A percentile compares a stretch with the other conserved stretches of the same genome.
Conservation (phyloP, 1,140 invertebrate species). For the Rhagoletis pomonella region DNA sequence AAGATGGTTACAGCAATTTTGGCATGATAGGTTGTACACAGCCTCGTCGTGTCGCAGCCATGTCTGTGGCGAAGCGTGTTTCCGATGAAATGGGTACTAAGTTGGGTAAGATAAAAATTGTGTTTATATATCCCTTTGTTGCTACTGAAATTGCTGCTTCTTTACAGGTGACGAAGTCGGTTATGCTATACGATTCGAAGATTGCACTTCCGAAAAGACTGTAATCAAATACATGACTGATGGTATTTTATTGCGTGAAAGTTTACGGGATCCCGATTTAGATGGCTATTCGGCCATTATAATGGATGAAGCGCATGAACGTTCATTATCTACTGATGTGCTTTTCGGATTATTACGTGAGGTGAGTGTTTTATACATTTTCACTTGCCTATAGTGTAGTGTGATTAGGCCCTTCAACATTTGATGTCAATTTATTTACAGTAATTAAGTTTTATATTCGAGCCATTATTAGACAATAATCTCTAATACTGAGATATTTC, state of each 20-base stretch:
- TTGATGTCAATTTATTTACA: too few relatives aligned
- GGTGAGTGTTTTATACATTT: slow-evolving; percentile 78
- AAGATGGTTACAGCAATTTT: slow-evolving; percentile 95
- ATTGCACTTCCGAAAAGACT: slow-evolving; percentile 97
- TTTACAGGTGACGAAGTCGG: slow-evolving; percentile 89
- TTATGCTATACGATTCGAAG: slow-evolving; percentile 99
- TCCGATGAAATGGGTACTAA: slow-evolving; percentile 97
- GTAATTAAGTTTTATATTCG: too few relatives aligned
- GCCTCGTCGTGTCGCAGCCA: slow-evolving; percentile 96
- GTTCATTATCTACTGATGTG: slow-evolving; percentile 98
- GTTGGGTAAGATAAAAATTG: slow-evolving; percentile 77
- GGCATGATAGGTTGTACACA: slow-evolving; percentile 98
- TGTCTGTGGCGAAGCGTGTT: slow-evolving; percentile 99
- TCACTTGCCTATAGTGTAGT: too few relatives aligned
- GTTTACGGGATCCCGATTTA: slow-evolving; percentile 94
- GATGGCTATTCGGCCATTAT: slow-evolving; percentile 97
- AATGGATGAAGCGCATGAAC: slow-evolving; percentile 99
- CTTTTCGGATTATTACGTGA: slow-evolving; percentile 97
- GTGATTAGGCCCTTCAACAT: too few relatives aligned
- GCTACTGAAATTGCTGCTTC: neutral
- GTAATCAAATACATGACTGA: slow-evolving; percentile 99
- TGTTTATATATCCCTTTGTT: neutral
- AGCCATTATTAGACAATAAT: too few relatives aligned
- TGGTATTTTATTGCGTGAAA: slow-evolving; percentile 97
- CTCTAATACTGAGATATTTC: too few relatives aligned